Conservation (phyloP, 2,113 vertebrate species). For the Columba janthina region DNA sequence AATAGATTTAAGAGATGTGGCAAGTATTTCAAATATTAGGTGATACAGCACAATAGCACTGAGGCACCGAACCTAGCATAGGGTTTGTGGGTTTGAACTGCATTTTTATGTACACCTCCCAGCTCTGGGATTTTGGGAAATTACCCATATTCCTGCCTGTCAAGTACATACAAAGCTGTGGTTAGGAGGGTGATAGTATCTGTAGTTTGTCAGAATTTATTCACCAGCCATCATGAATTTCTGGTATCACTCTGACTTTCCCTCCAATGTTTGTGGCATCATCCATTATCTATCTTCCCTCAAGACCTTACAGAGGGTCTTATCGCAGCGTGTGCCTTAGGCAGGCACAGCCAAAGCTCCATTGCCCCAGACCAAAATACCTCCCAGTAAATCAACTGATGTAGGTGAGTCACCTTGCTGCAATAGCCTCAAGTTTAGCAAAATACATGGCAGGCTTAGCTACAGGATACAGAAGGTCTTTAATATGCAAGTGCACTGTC, state of each 20-base stretch:
- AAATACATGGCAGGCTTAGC: neutral
- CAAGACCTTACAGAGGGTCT: neutral
- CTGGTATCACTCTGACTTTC: neutral
- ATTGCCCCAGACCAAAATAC: neutral
- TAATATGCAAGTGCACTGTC: slow-evolving; percentile 24
- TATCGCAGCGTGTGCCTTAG: neutral
- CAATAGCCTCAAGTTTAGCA: neutral
- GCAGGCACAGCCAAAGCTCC: neutral
- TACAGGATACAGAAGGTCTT: neutral
- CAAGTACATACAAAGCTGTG: neutral
- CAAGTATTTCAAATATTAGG: neutral
- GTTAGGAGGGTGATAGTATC: neutral
- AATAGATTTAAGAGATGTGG: neutral
- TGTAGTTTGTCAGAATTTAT: neutral
- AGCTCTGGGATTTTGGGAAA: neutral
- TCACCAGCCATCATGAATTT: neutral
- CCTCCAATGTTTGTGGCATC: neutral
- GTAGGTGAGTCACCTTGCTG: slow-evolving; percentile 22
- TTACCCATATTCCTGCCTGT: neutral
- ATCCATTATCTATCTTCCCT: neutral
- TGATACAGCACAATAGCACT: neutral
- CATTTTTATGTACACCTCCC: neutral
- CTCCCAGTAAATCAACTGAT: neutral
- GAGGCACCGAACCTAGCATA: neutral
- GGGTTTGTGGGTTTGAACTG: neutral